Conservation (phyloP, 2,797 vertebrate genomes). For the Prunella strophiata region DNA sequence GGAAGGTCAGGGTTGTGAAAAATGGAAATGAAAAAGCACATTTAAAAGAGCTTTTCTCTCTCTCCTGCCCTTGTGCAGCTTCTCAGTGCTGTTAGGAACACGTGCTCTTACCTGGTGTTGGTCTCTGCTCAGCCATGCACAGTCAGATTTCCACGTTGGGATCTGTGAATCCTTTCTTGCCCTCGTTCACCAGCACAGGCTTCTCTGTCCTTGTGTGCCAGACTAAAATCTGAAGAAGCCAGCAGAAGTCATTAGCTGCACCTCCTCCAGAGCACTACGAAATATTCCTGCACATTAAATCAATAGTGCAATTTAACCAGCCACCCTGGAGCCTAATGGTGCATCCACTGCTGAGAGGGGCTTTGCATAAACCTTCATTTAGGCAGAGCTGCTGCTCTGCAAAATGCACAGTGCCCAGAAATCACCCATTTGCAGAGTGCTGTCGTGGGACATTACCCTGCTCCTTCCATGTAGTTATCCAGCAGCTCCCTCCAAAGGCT, state of each 20-base stretch:
- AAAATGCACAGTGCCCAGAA: slow-evolving; percentile 4
- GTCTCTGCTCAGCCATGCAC: neutral
- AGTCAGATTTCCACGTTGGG: slow-evolving; percentile 94
- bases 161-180: slow-evolving; percentile 98
- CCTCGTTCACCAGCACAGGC: slow-evolving; percentile 96
- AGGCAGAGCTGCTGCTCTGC: neutral
- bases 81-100: neutral
- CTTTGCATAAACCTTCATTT: slow-evolving; percentile 41
- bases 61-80: neutral
- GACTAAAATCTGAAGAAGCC: slow-evolving; percentile 89
- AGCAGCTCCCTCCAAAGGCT: neutral
- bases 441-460: slow-evolving; percentile 52
- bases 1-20: neutral
- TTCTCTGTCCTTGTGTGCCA: slow-evolving; percentile 99
- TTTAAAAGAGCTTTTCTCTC: neutral
- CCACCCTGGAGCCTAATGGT: slow-evolving; percentile 37
- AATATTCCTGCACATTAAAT: slow-evolving; percentile 47
- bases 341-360: neutral
- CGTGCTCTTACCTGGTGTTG: neutral
- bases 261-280: slow-evolving; percentile 22
- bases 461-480: slow-evolving; percentile 29
- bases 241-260: slow-evolving; percentile 37
- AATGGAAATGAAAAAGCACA: neutral
- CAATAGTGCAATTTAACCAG: slow-evolving; percentile 39
- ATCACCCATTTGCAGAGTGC: slow-evolving; percentile 39